Percentiles rank a stretch among this genome's conserved stretches.
Evolutionary conservation across 2,797 vertebrate species (phyloP).

Genomic region (Darevskia nairensis): DNA sequence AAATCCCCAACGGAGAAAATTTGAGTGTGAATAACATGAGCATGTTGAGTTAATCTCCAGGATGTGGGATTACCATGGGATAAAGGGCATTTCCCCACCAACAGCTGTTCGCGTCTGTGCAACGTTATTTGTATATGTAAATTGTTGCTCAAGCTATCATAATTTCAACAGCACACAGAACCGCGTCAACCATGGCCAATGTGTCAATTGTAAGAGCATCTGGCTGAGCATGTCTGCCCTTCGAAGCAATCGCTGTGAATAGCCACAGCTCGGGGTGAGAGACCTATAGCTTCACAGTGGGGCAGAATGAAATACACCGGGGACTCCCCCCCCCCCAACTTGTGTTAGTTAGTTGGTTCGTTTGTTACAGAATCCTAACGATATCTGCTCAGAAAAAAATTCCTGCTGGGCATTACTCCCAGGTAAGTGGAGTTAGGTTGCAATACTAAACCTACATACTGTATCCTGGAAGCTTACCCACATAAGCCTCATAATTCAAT

Average conservation of each 20-base stretch:
- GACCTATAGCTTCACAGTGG: background rate
- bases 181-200: conserved; percentile 28
- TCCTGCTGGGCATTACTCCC: no score
- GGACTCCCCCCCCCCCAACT: no score
- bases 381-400: no score
- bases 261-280: background rate
- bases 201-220: conserved; percentile 58
- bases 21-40: conserved; percentile 65
- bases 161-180: conserved; percentile 63
- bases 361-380: no score
- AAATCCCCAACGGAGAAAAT: conserved; percentile 56
- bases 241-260: conserved; percentile 51
- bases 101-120: conserved; percentile 68
- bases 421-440: no score
- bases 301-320: background rate
- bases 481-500: no score
- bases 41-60: conserved; percentile 63
- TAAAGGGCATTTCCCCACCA: conserved; percentile 69
- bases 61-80: conserved; percentile 62
- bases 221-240: conserved; percentile 64
- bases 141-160: conserved; percentile 58
- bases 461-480: no score
- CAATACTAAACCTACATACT: no score
- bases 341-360: no score
- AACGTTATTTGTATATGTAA: conserved; percentile 44